Base-by-base conservation (phyloP, 2,888 invertebrate species). In the Melanchra persicariae region DNA sequence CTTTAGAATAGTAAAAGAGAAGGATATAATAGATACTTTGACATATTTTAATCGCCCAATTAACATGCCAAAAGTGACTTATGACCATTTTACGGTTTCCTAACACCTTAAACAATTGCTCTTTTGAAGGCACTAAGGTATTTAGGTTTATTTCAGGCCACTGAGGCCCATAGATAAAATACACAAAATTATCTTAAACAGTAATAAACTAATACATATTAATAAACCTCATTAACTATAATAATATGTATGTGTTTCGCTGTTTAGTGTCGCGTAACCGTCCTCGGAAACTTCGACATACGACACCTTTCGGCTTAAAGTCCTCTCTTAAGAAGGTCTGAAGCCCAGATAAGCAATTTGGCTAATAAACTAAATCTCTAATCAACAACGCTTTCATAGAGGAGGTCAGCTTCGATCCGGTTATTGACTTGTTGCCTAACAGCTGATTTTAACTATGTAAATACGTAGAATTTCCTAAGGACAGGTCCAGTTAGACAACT, bases 401-500 rank as follows among this genome's bases (percentile, higher is more conserved):
- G 10, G 52, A 63, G 82, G 60, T 79, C 59, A 49, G 26, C 10
- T 54, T 58, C 19, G 55, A 52, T 79, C 71, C 75, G 67, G 79
- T 75, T 75, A 1, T 62, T 19, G 52, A 45, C 10, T 15, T 15
- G 47, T 81, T 82, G 62, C 79, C 54, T 55, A 75, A 82, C 66
- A 54, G 10, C 58, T 57, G 60, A 59, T 69, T 54, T 65, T 69
- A 78, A 69, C 65, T 75, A 79, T 67, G 67, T 68, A 60, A 70
- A 73, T 75, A 70, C 12, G 37, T 51, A 40, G 57, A 60, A 64
- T 82, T 72, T 66, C 4, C 61, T 59, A 68, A 76, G 58, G 55
- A 81, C 80, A 61, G 54, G 77, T 69, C 52, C 30, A 52, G 24
- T 60, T 52, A 55, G 79, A 79, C 79, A 52, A 79, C 77, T 74